Evolutionary conservation across 2,888 invertebrate species (phyloP).

Genomic region (Himalopsyche japonica): DNA sequence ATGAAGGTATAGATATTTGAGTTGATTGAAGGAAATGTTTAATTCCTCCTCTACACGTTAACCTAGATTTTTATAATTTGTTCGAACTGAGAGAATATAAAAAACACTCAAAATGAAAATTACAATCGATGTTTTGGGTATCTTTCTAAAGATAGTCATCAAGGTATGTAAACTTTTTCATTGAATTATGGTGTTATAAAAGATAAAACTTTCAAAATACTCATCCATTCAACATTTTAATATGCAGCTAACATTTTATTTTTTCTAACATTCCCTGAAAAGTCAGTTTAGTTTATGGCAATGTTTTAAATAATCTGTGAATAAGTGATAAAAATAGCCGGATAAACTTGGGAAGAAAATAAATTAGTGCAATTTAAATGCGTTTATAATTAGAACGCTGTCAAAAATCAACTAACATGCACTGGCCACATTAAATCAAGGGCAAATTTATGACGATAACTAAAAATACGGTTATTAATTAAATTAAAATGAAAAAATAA

Average conservation of each 20-base stretch:
- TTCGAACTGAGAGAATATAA: not conserved
- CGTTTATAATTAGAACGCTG: not conserved
- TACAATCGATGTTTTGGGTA: constrained; percentile 57
- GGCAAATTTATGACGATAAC: not conserved
- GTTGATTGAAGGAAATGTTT: constrained; percentile 2
- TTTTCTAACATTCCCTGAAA: not conserved
- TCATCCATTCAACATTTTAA: not conserved
- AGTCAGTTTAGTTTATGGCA: not conserved
- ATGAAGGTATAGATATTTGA: not conserved
- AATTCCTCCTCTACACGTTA: not conserved
- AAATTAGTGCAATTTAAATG: not conserved
- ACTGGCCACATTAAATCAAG: not conserved
- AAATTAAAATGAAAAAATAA: not conserved
- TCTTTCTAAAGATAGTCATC: constrained; percentile 59
- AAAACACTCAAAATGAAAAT: constrained; percentile 56
- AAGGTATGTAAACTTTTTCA: constrained; percentile 50
- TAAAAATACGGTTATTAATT: not conserved
- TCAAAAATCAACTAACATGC: not conserved
- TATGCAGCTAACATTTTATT: not conserved
- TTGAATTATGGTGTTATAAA: not conserved
- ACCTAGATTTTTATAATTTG: not conserved
- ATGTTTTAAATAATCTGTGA: not conserved
- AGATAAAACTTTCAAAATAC: not conserved
- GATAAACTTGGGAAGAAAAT: not conserved
- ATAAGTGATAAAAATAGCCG: not conserved